phyloP scores from a whole-genome alignment of 2,113 vertebrate species.

The Phaethon lepturus region DNA sequence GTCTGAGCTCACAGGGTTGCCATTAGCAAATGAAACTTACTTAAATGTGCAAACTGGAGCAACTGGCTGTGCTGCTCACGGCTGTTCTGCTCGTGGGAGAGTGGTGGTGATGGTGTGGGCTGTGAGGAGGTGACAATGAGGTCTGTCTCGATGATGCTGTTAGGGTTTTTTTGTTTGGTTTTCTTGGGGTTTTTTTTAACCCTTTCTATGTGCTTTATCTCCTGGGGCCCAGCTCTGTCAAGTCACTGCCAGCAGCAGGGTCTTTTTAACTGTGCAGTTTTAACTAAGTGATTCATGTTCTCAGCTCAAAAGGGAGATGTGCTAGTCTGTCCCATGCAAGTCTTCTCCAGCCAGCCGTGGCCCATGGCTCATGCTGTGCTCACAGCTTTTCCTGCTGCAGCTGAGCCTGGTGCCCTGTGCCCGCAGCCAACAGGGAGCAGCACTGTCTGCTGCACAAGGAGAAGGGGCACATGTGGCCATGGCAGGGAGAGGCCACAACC shows the following conservation, averaged over 20 bases:
- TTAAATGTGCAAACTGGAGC: background rate
- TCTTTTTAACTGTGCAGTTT: background rate
- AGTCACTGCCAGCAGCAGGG: background rate
- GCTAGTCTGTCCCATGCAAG: background rate
- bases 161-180: background rate
- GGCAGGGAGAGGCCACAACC: too few species aligned
- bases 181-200: background rate
- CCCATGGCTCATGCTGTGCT: background rate
- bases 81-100: background rate
- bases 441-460: background rate
- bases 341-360: background rate
- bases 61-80: background rate
- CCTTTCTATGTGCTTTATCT: background rate
- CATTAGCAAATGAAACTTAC: background rate
- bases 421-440: background rate
- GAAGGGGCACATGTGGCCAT: fast-evolving
- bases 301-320: background rate
- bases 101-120: background rate
- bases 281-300: background rate
- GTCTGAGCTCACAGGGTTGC: background rate
- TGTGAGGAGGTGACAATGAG: background rate
- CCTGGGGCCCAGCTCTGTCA: background rate
- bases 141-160: background rate
- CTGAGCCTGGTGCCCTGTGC: background rate
- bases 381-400: fast-evolving